Evolutionary conservation across 2,797 vertebrate species (phyloP).

Genomic region (Nannoperca australis): DNA sequence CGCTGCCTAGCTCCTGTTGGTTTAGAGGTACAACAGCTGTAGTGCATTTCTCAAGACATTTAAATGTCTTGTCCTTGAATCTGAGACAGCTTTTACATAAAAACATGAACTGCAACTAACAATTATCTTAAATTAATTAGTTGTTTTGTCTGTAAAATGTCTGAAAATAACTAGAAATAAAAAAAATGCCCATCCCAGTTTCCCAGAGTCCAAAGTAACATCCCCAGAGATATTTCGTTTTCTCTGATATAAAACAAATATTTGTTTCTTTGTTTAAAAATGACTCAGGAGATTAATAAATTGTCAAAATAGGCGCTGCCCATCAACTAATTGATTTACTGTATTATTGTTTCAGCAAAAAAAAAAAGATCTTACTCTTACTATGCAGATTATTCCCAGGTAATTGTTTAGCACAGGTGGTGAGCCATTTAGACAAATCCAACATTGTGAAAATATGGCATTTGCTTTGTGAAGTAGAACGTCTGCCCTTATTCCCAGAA

Average conservation of each 20-base stretch:
- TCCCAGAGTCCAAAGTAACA: background rate
- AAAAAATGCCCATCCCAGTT: background rate
- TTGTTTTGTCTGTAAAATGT: background rate
- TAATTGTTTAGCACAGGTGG: background rate
- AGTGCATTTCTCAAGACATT: constrained; percentile 10
- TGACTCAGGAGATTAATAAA: no score
- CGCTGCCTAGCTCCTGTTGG: constrained; percentile 28
- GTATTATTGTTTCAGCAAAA: background rate
- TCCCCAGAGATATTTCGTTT: no score
- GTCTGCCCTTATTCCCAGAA: background rate
- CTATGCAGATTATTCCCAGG: no score
- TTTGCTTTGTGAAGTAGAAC: background rate
- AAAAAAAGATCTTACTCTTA: no score
- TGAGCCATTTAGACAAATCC: background rate
- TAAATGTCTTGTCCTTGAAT: constrained; percentile 22
- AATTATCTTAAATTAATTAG: background rate
- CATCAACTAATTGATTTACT: background rate
- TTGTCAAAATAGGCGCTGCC: background rate
- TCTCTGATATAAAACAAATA: no score
- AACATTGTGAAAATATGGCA: background rate
- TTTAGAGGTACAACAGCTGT: constrained; percentile 19
- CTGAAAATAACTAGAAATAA: background rate
- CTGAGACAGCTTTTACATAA: background rate
- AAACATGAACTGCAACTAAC: background rate
- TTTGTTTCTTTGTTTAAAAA: background rate